These are phyloP conservation scores for Microdon myrmicae DNA, from an alignment of 2,888 invertebrate species.

Conservation along the genomic window DNA sequence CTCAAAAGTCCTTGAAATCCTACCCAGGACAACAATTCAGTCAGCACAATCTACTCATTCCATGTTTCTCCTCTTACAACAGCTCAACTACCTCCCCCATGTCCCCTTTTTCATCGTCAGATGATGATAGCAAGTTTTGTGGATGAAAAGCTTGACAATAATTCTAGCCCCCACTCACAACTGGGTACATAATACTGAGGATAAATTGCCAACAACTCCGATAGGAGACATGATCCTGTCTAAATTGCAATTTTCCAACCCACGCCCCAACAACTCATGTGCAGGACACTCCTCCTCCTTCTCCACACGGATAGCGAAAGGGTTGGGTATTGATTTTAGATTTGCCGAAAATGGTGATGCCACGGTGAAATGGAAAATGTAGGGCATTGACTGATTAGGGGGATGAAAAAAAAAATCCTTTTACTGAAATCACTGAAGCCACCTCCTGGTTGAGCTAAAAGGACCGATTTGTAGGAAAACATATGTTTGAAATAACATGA, in stretches of 20 bases:
- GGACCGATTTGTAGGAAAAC: conserved; percentile 11
- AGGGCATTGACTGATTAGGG: conserved; percentile 39
- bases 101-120: too few species aligned
- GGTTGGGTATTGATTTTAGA: conserved; percentile 41
- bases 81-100: neutral
- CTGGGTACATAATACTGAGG: neutral
- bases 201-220: conserved; percentile 18
- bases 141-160: conserved; percentile 12
- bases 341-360: conserved; percentile 17
- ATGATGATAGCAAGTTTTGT: conserved; percentile 17
- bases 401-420: conserved; percentile 23
- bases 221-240: conserved; percentile 24
- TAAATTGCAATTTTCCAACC: conserved; percentile 29
- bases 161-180: conserved; percentile 13
- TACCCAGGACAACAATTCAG: conserved; percentile 1
- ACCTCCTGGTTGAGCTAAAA: conserved; percentile 7
- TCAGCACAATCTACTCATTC: too few species aligned
- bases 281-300: conserved; percentile 19
- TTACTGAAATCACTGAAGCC: neutral
- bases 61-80: neutral
- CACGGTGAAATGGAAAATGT: conserved; percentile 30
- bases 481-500: conserved; percentile 27
- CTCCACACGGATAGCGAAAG: conserved; percentile 9
- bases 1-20: conserved; percentile 7
- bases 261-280: too few species aligned